phyloP scores from a whole-genome alignment of 2,797 vertebrate species.

The Hylomyscus alleni region DNA sequence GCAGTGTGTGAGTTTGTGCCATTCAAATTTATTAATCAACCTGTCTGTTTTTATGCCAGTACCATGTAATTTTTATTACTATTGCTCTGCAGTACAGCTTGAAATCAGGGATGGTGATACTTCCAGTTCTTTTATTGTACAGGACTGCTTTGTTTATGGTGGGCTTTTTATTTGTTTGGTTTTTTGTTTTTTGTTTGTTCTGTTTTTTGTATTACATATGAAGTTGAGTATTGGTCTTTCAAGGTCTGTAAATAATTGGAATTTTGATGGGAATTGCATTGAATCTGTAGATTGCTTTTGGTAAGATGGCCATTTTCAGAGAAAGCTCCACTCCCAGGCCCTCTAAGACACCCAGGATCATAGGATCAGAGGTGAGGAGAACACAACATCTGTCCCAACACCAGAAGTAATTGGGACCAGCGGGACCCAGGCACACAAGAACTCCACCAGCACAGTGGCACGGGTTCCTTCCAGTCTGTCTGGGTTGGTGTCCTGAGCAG shows the following conservation, averaged over 20 bases:
- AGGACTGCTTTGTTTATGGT: not conserved
- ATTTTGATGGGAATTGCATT: not conserved
- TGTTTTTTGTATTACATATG: not conserved
- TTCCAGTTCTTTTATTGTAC: not conserved
- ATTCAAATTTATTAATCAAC: not conserved
- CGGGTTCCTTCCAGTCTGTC: too few relatives aligned
- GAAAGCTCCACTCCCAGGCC: too few relatives aligned
- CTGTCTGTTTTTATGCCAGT: not conserved
- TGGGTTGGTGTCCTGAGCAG: too few relatives aligned
- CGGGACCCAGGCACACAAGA: too few relatives aligned
- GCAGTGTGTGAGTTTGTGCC: not conserved
- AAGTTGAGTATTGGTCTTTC: not conserved
- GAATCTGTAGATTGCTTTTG: not conserved
- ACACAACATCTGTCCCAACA: too few relatives aligned
- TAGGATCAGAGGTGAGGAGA: too few relatives aligned
- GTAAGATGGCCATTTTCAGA: not conserved
- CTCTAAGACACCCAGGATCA: too few relatives aligned
- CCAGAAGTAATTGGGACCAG: too few relatives aligned
- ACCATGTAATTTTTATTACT: not conserved
- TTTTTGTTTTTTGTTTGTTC: not conserved
- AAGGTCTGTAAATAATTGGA: not conserved
- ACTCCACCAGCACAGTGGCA: too few relatives aligned
- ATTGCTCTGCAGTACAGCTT: too few relatives aligned
- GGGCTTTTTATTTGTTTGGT: not conserved
- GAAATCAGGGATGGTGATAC: not conserved